A percentile compares a stretch with the other conserved stretches of the same genome.
Evolutionary conservation across 2,888 invertebrate species (phyloP).

Genomic region (Boloria euphrosyne): DNA sequence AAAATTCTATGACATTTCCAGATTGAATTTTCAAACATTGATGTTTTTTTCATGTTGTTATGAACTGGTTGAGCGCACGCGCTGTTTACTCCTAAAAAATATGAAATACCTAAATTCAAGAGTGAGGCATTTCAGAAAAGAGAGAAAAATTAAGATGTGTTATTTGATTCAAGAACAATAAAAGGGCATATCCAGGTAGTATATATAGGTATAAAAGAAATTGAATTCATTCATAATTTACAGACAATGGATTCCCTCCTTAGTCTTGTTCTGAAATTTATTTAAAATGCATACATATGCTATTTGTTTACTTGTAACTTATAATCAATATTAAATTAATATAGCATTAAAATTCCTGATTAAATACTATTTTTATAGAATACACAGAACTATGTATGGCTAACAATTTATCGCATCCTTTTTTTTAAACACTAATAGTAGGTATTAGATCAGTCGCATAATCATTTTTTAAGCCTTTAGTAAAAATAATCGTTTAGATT

Average conservation of each 20-base stretch:
- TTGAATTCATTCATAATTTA: conserved; percentile 10
- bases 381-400: too few relatives aligned
- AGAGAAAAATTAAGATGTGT: background rate
- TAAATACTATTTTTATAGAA: background rate
- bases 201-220: background rate
- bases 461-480: background rate
- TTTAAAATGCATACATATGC: conserved; percentile 18
- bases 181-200: background rate
- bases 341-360: conserved; percentile 4
- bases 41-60: conserved; percentile 18
- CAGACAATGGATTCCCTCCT: conserved; percentile 24
- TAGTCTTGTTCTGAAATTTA: conserved; percentile 31
- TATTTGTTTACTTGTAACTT: conserved; percentile 19
- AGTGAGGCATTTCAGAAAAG: background rate
- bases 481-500: background rate
- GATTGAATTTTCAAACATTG: conserved; percentile 27
- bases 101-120: conserved; percentile 10
- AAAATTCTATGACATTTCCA: conserved; percentile 35
- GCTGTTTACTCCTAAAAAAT: conserved; percentile 19
- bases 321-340: conserved; percentile 9
- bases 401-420: background rate
- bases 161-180: background rate
- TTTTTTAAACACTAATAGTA: background rate
- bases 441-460: too few relatives aligned
- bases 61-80: conserved; percentile 32